A percentile compares a stretch with the other conserved stretches of the same genome.
phyloP scores from a whole-genome alignment of 2,113 vertebrate genomes.

The Euleptes europaea region DNA sequence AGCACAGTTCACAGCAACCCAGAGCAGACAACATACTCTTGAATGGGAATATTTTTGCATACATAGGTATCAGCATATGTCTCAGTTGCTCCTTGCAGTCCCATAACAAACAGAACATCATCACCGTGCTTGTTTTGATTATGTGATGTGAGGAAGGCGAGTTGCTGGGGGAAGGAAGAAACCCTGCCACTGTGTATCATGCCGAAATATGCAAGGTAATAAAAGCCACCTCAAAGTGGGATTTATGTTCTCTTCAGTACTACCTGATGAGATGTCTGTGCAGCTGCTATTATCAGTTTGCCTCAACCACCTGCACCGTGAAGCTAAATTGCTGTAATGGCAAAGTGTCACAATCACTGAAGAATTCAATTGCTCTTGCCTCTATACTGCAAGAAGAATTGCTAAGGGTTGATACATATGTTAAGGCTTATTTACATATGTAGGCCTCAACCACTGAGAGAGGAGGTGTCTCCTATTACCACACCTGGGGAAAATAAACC shows the following conservation, averaged over 20 bases:
- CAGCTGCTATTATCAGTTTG: constrained; percentile 37
- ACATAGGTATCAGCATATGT: not conserved
- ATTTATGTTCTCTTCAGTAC: constrained; percentile 23
- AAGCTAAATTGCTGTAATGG: constrained; percentile 45
- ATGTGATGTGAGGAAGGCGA: not conserved
- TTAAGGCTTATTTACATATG: constrained; percentile 48
- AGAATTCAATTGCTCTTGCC: constrained; percentile 19
- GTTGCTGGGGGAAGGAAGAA: not conserved
- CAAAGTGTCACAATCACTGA: constrained; percentile 23
- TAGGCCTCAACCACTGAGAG: constrained; percentile 20
- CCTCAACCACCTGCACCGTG: constrained; percentile 44
- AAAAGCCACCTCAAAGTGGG: constrained; percentile 8
- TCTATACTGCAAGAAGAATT: not conserved
- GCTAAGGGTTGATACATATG: constrained; percentile 5
- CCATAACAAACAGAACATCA: constrained; percentile 1
- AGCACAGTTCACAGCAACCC: not conserved
- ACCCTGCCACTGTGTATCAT: constrained; percentile 4
- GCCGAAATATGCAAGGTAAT: constrained; percentile 32
- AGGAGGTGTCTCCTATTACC: constrained; percentile 41
- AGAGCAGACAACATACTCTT: constrained; percentile 11
- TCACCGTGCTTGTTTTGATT: not conserved
- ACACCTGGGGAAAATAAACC: constrained; percentile 37
- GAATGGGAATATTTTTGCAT: constrained; percentile 5
- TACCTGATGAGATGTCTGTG: not conserved
- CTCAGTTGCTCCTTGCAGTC: not conserved